Evolutionary conservation across 2,113 vertebrate species (phyloP).

Genomic region (zebrafish (Danio rerio)): DNA sequence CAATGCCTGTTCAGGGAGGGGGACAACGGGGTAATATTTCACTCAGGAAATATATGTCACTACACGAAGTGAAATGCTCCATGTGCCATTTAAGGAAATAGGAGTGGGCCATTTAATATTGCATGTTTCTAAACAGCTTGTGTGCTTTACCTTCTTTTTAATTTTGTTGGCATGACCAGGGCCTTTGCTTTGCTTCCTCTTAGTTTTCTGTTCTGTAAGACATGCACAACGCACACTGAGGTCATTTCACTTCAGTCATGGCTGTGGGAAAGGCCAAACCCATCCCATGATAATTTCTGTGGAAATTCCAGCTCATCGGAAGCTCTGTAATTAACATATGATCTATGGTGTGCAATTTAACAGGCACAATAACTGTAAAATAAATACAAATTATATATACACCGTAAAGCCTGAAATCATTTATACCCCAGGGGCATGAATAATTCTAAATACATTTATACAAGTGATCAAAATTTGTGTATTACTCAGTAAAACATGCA

Average conservation of each 20-base stretch:
- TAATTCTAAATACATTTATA: too few species aligned
- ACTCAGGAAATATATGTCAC: slow-evolving; percentile 11
- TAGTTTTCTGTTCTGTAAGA: slow-evolving; percentile 61
- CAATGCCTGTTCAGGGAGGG: slow-evolving; percentile 54
- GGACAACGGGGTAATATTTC: slow-evolving; percentile 43
- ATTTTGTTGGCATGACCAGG: slow-evolving; percentile 47
- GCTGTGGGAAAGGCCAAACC: not conserved
- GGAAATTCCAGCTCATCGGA: not conserved
- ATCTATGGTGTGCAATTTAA: not conserved
- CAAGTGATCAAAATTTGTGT: not conserved
- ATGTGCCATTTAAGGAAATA: slow-evolving; percentile 26
- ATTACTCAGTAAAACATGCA: not conserved
- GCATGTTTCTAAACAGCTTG: not conserved
- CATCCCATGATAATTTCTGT: not conserved
- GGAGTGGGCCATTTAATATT: not conserved
- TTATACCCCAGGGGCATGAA: too few species aligned
- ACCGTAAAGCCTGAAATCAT: too few species aligned
- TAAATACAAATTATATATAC: not conserved
- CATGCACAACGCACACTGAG: slow-evolving; percentile 48
- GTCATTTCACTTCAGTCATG: slow-evolving; percentile 28
- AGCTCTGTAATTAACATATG: not conserved
- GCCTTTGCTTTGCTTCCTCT: slow-evolving; percentile 58
- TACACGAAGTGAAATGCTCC: slow-evolving; percentile 42
- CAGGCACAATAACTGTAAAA: not conserved
- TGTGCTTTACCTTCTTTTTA: slow-evolving; percentile 59